phyloP scores from a whole-genome alignment of 2,888 invertebrate genomes.

The Imbricaverruca yamaguchii region DNA sequence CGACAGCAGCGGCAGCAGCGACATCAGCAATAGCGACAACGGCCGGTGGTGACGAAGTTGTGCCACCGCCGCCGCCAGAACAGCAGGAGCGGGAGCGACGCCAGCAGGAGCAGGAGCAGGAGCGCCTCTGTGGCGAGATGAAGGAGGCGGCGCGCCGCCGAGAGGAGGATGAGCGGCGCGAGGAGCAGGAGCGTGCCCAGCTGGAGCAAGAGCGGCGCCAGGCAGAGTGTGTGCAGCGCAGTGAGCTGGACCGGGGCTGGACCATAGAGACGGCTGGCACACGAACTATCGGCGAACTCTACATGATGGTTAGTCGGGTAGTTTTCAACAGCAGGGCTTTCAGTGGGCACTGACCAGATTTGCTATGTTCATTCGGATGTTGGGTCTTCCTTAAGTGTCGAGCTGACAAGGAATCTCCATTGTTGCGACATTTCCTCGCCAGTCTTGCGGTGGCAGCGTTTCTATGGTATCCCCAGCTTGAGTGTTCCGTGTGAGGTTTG shows the following conservation, averaged over 20 bases:
- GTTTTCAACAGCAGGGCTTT: too few species aligned
- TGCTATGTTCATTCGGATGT: too few species aligned
- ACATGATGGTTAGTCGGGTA: conserved; percentile 60
- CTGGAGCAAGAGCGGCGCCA: conserved; percentile 27
- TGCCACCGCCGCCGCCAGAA: too few species aligned
- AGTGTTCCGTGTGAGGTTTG: too few species aligned
- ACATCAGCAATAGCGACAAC: not conserved
- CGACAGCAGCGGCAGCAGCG: not conserved
- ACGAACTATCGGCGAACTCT: conserved; percentile 80
- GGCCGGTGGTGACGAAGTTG: not conserved
- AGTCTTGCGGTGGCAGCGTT: too few species aligned
- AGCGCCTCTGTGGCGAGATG: not conserved
- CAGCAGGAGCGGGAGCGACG: conserved; percentile 7
- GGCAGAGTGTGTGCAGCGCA: conserved; percentile 26
- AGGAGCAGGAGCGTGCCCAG: conserved; percentile 23
- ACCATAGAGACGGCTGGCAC: conserved; percentile 64
- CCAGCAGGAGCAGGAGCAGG: conserved; percentile 17
- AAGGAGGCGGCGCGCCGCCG: not conserved
- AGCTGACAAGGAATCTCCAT: too few species aligned
- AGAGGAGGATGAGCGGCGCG: conserved; percentile 17
- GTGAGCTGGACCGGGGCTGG: conserved; percentile 56
- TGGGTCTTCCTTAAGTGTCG: too few species aligned
- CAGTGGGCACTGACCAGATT: too few species aligned
- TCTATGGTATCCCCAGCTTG: too few species aligned
- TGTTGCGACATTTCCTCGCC: too few species aligned